Base-by-base conservation (phyloP, 2,113 vertebrate genomes). In the Eulemur rufifrons region DNA sequence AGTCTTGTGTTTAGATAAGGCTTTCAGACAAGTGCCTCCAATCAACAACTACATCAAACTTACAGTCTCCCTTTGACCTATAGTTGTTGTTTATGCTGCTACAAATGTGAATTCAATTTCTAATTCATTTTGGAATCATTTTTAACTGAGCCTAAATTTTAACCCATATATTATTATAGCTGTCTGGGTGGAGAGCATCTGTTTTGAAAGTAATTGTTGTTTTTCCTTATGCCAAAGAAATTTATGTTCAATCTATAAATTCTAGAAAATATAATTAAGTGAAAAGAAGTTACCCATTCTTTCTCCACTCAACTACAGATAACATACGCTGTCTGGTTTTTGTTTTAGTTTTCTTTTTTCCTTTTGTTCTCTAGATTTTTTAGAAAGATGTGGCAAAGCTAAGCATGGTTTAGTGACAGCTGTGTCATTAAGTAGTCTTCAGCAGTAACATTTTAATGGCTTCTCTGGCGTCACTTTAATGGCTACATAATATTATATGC, bases 141-240 rank as follows among this genome's bases (percentile, higher is more conserved):
- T 83, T 59, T 85, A 73, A 92, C n/a, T 14, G 23, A 92, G 50
- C 9, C 56, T 82, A 82, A 78, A 52, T 52, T 69, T 92, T 61
- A 94, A 10, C 61, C 63, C 76, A 56, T 23, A 25, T 80, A 29
- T 42, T 84, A 66, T 42, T 66, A 69, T 10, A 63, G 83, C 37
- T 56, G 18, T 14, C 52, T 86, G 27, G 18, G 50, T 27, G 45
- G 45, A 71, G 0, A 69, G 34, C 23, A 92, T 25, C 93, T 89
- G 50, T 64, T 94, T 89, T 92, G 45, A 96, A 96, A 94, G 59
- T 39, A 83, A 74, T 18, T 96, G 20, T 63, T 85, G 11, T 82
- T 85, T 95, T 77, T 82, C 54, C 47, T 37, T n/a, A 12, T 80
- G 17, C 23, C 68, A 90, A 71, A 91, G 56, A 84, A 95, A 85